These are phyloP conservation scores for Rhyacichthys aspro DNA, from an alignment of 2,797 vertebrate species.

Conservation along the genomic window DNA sequence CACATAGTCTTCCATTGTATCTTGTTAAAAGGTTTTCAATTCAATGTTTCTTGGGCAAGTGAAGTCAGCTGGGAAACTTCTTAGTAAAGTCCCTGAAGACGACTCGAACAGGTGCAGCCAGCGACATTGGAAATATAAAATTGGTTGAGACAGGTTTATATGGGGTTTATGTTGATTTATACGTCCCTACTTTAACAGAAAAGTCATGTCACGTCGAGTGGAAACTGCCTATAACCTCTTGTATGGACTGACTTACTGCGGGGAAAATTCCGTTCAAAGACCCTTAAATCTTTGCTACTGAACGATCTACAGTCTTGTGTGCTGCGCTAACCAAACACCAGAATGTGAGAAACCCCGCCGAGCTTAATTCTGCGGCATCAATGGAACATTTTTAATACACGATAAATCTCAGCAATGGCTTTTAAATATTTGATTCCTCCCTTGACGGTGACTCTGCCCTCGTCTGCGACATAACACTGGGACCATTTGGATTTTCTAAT, in stretches of 20 bases:
- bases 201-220: slow-evolving; percentile 8
- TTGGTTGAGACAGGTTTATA: slow-evolving; percentile 30
- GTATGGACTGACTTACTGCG: background rate
- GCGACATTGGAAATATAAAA: slow-evolving; percentile 18
- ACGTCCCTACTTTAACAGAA: slow-evolving; percentile 2
- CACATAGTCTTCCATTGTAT: background rate
- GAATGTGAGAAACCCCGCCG: background rate
- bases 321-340: slow-evolving; percentile 10
- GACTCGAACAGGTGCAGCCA: slow-evolving; percentile 36
- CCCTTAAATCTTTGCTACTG: background rate
- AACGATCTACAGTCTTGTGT: background rate
- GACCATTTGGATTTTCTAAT: slow-evolving; percentile 70
- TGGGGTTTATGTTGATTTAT: slow-evolving; percentile 27
- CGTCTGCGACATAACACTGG: too few species aligned
- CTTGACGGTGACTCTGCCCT: slow-evolving; percentile 34
- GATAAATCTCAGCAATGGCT: slow-evolving; percentile 58
- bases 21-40: slow-evolving; percentile 9
- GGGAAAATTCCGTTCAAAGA: slow-evolving; percentile 5
- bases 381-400: slow-evolving; percentile 46
- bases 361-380: slow-evolving; percentile 40
- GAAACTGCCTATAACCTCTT: slow-evolving; percentile 17
- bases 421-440: slow-evolving; percentile 61
- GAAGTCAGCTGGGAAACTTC: slow-evolving; percentile 17
- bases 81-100: slow-evolving; percentile 5
- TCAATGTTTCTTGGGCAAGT: background rate